These are phyloP conservation scores for Minunthozetes semirufus DNA, from an alignment of 2,888 invertebrate genomes.

Conservation along the genomic window DNA sequence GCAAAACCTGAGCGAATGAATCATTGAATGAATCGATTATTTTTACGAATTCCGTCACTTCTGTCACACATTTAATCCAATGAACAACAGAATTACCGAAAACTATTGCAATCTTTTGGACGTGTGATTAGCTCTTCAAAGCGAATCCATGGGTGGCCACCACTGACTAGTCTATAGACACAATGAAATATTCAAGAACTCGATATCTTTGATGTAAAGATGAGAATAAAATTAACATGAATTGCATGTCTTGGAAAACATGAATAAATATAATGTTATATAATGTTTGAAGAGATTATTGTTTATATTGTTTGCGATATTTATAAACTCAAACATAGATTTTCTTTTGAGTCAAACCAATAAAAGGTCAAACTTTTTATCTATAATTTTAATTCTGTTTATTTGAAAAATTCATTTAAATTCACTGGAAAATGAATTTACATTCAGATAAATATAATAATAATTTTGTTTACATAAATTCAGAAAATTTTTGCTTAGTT, in stretches of 20 bases:
- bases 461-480: background rate
- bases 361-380: background rate
- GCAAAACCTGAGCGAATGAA: background rate
- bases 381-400: background rate
- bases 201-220: constrained; percentile 2
- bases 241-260: background rate
- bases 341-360: background rate
- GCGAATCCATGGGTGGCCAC: constrained; percentile 10
- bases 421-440: background rate
- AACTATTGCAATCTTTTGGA: background rate
- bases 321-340: background rate
- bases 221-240: constrained; percentile 23
- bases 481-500: background rate
- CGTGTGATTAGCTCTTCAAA: constrained; percentile 19
- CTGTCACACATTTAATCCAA: constrained; percentile 1
- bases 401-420: background rate
- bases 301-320: background rate
- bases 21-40: constrained; percentile 20
- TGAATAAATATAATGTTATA: background rate
- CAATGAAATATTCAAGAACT: background rate
- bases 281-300: background rate
- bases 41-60: constrained; percentile 16
- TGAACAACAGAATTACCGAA: background rate
- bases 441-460: background rate
- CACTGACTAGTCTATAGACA: background rate